A percentile compares a stretch with the other conserved stretches of the same genome.
Conservation (phyloP, 2,888 invertebrate species). For the Hoplodrina blanda region DNA sequence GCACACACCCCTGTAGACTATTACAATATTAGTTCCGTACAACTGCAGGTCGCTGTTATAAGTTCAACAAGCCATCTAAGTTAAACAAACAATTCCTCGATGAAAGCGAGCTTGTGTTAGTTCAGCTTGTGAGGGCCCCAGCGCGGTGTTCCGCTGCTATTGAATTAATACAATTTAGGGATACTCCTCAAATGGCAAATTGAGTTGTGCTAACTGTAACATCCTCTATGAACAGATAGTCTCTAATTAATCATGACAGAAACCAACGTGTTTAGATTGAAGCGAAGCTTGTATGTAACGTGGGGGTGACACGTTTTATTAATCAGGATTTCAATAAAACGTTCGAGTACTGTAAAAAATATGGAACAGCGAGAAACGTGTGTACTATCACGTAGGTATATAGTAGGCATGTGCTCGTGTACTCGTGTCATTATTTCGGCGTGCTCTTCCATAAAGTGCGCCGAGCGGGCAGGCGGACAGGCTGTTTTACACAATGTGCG, state of each 20-base stretch:
- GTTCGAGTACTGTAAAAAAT: too few relatives aligned
- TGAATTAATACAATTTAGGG: background rate
- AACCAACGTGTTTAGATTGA: too few relatives aligned
- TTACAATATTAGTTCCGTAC: background rate
- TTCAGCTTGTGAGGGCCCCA: background rate
- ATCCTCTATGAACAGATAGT: too few relatives aligned
- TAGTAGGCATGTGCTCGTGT: background rate
- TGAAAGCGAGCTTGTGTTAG: background rate
- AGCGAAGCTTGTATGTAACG: too few relatives aligned
- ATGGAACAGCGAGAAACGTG: background rate
- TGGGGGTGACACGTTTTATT: too few relatives aligned
- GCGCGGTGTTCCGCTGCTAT: background rate
- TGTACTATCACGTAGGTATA: background rate
- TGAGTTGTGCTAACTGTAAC: background rate
- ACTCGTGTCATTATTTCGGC: constrained; percentile 1
- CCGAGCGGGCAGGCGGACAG: background rate
- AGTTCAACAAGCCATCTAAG: constrained; percentile 14
- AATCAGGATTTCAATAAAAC: too few relatives aligned
- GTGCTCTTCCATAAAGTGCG: constrained; percentile 10
- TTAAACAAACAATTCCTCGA: constrained; percentile 16
- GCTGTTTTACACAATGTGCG: background rate
- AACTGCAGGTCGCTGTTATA: background rate
- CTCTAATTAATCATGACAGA: too few relatives aligned
- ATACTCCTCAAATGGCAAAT: background rate
- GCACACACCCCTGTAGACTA: background rate